Conservation (phyloP, 2,113 vertebrate genomes). For the Laticauda colubrina region DNA sequence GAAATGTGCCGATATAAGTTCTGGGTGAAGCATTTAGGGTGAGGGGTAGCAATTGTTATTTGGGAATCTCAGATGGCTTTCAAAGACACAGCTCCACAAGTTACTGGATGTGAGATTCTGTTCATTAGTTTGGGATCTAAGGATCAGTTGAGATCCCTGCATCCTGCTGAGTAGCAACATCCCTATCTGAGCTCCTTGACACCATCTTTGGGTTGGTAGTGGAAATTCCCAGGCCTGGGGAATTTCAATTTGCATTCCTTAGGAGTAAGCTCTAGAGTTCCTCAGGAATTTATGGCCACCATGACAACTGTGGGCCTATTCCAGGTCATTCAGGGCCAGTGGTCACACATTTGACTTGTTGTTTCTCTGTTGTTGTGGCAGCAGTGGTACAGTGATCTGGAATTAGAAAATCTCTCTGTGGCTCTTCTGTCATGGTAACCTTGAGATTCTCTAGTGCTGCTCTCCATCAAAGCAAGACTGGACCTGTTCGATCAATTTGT, state of each 20-base stretch:
- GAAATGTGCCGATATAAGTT: neutral
- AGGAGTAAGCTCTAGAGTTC: neutral
- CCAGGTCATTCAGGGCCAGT: neutral
- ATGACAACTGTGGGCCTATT: neutral
- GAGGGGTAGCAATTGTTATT: neutral
- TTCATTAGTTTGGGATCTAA: neutral
- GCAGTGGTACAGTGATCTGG: neutral
- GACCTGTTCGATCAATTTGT: neutral
- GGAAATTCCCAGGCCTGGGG: neutral
- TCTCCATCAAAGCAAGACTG: neutral
- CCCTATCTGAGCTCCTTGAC: neutral
- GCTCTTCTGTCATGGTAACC: neutral
- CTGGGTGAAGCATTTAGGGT: no score
- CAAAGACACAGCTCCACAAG: neutral
- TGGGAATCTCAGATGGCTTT: neutral
- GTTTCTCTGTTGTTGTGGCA: neutral
- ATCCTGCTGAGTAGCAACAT: neutral
- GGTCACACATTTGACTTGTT: neutral
- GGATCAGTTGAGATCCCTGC: neutral
- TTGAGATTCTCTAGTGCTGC: neutral
- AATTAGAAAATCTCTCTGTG: neutral
- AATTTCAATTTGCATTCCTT: neutral
- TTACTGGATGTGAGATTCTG: neutral
- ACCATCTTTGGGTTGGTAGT: neutral
- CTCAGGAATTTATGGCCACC: neutral